Conservation (phyloP, 1,140 invertebrate species). For the Zaprionus ornatus region DNA sequence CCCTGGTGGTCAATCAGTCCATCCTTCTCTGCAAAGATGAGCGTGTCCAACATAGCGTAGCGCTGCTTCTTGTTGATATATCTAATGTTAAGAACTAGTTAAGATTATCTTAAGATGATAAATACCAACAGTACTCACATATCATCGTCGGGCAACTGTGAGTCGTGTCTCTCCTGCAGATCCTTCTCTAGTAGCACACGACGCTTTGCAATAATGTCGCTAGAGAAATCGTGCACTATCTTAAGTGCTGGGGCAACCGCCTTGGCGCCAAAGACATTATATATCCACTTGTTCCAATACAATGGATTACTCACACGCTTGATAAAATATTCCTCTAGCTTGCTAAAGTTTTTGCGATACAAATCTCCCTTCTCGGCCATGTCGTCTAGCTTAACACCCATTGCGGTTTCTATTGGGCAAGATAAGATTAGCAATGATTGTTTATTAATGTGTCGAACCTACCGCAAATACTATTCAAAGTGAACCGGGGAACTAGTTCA, state of each 20-base stretch:
- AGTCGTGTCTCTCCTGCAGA: neutral
- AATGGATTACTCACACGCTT: conserved; percentile 63
- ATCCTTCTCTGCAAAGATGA: conserved; percentile 86
- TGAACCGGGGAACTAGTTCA: conserved; percentile 86
- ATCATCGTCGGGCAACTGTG: conserved; percentile 48
- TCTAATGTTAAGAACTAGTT: neutral
- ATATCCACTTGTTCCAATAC: conserved; percentile 50
- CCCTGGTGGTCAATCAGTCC: conserved; percentile 86
- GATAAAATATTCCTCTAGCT: conserved; percentile 65
- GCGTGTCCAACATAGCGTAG: conserved; percentile 91
- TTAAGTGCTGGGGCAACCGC: conserved; percentile 45
- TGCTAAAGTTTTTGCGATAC: conserved; percentile 68
- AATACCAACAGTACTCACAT: conserved; percentile 7
- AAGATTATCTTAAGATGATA: neutral
- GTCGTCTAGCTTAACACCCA: conserved; percentile 87
- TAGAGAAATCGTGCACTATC: conserved; percentile 68
- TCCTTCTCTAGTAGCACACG: conserved; percentile 47
- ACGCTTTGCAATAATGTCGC: conserved; percentile 73
- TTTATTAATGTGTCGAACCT: neutral
- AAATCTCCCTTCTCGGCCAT: conserved; percentile 68
- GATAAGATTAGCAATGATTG: neutral
- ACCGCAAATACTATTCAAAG: conserved; percentile 92
- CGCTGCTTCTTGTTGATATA: conserved; percentile 84
- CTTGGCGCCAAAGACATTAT: conserved; percentile 53
- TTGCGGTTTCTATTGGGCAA: conserved; percentile 88